Evolutionary conservation across 2,797 vertebrate genomes (phyloP).

Genomic region (Miopithecus talapoin): DNA sequence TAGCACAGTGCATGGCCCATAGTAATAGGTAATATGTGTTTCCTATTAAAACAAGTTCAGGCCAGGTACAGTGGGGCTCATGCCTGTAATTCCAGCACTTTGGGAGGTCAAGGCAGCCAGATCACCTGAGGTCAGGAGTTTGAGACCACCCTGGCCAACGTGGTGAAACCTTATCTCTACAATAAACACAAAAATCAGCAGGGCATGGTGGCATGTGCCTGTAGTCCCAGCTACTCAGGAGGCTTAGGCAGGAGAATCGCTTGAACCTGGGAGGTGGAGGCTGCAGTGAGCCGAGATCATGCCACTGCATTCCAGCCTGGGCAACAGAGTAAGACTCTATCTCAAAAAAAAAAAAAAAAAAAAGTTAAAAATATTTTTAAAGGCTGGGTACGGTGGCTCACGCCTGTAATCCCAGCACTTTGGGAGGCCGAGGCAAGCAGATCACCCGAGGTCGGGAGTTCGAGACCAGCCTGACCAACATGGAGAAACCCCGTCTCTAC

Average conservation of each 20-base stretch:
- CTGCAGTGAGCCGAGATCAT: too few relatives aligned
- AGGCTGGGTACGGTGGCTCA: too few relatives aligned
- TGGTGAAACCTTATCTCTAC: not conserved
- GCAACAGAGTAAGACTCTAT: too few relatives aligned
- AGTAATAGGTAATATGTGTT: not conserved
- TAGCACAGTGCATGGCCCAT: not conserved
- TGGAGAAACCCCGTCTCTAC: too few relatives aligned
- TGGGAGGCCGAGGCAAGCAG: too few relatives aligned
- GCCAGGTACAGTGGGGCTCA: not conserved
- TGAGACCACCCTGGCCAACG: not conserved
- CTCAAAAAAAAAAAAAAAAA: too few relatives aligned
- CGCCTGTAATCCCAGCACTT: too few relatives aligned
- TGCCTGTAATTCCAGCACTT: not conserved
- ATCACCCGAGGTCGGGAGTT: too few relatives aligned
- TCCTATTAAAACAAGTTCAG: not conserved
- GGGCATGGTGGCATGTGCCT: not conserved
- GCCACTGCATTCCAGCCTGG: too few relatives aligned
- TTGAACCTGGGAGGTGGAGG: too few relatives aligned
- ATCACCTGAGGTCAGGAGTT: not conserved
- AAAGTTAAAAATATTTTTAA: not conserved
- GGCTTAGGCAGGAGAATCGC: too few relatives aligned
- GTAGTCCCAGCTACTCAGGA: not conserved
- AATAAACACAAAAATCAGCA: not conserved
- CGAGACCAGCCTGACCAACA: too few relatives aligned
- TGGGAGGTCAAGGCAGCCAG: rapidly evolving